Conservation (phyloP, 2,797 vertebrate species). For the Siniperca scherzeri region DNA sequence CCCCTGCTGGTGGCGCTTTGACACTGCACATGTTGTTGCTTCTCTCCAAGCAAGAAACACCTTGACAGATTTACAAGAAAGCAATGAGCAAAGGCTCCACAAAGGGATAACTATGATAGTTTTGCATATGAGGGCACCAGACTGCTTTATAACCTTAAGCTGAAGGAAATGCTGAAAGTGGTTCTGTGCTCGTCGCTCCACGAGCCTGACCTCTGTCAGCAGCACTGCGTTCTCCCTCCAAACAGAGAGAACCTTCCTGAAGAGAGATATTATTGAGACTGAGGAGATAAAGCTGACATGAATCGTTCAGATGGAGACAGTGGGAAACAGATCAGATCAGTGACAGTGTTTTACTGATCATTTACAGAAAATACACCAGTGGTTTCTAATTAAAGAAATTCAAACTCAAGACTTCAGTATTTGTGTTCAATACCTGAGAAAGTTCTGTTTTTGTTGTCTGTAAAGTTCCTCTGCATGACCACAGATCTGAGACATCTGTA, state of each 20-base stretch:
- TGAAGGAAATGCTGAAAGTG: conserved; percentile 82
- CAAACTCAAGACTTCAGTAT: neutral
- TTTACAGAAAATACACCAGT: neutral
- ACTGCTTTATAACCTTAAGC: conserved; percentile 84
- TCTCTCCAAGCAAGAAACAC: conserved; percentile 87
- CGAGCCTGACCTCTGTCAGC: conserved; percentile 58
- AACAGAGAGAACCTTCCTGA: conserved; percentile 78
- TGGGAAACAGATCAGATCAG: neutral
- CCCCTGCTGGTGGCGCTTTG: conserved; percentile 78
- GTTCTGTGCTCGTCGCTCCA: conserved; percentile 71
- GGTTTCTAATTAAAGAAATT: neutral
- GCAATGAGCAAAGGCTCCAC: neutral
- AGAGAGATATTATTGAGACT: conserved; percentile 13
- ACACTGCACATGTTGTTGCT: conserved; percentile 53
- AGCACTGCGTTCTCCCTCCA: conserved; percentile 86
- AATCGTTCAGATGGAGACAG: neutral
- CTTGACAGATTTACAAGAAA: conserved; percentile 59
- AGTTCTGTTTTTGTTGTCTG: conserved; percentile 46
- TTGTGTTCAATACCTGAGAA: conserved; percentile 83
- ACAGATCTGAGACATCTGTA: conserved; percentile 64
- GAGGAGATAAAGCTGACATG: neutral
- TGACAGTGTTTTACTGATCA: neutral
- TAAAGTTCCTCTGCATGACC: conserved; percentile 81
- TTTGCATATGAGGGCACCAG: neutral
- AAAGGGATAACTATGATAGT: neutral